phyloP scores from a whole-genome alignment of 2,113 vertebrate genomes.

The Chlorodrepanis virens region DNA sequence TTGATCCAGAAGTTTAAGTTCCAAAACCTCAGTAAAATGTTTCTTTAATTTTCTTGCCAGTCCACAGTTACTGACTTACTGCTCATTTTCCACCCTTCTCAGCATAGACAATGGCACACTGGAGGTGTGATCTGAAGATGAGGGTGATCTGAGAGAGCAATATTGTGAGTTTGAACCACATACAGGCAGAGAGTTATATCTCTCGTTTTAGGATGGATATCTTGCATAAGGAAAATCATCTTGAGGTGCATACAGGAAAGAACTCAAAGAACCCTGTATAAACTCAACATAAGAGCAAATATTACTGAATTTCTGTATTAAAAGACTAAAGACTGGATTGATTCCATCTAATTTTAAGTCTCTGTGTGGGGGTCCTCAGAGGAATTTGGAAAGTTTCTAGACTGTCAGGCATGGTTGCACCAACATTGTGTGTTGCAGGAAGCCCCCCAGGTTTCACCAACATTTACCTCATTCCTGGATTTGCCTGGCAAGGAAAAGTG shows the following conservation, averaged over 20 bases:
- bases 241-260: background rate
- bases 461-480: background rate
- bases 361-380: background rate
- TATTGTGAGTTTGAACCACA: background rate
- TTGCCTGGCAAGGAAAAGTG: background rate
- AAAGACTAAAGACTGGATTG: background rate
- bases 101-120: background rate
- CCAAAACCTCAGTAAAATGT: background rate
- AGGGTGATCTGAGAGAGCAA: background rate
- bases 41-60: background rate
- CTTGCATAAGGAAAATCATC: background rate
- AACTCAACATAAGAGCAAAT: background rate
- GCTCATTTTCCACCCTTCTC: background rate
- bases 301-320: background rate
- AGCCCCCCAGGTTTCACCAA: background rate
- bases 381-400: background rate
- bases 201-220: background rate
- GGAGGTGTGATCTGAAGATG: no score
- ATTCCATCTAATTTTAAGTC: background rate
- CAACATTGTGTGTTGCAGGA: background rate
- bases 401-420: background rate
- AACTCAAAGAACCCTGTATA: background rate
- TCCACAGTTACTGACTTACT: background rate
- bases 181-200: background rate
- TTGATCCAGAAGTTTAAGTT: conserved; percentile 12